Evolutionary conservation across 1,140 invertebrate genomes (phyloP), one percentile per base, ranked within the genome.

Genomic region (Agraylea sexmaculata): DNA sequence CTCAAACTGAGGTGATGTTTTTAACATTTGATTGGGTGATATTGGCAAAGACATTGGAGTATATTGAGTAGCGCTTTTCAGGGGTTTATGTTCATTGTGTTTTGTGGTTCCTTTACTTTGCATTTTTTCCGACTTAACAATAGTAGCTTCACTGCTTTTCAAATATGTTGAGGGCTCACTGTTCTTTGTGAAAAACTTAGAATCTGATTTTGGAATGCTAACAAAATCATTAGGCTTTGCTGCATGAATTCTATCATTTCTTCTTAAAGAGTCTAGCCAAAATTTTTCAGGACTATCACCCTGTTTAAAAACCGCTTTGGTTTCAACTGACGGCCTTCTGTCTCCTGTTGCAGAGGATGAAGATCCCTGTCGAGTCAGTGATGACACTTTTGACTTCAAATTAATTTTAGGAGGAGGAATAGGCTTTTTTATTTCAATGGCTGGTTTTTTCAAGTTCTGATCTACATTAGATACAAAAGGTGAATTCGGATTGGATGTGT

Each of bases 41-140:
- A 39, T 53, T 8, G 67, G 68, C 47, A 71, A 56, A 18, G 65
- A 64, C 66, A 75, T 70, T 23, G 55, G 60, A 10, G 58, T 64
- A 43, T 77, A 77, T 34, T 74, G 70, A 1, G 70, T 69, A 23
- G 71, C 71, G 28, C 70, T 67, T 49, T 77, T 78, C n/a, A 78
- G 40, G 18, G 42, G 43, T 29, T 51, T 53, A 20, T 50, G 47
- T 7, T 49, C 45, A 19, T 36, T 37, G 21, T 37, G 10, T 30
- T 44, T 39, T 3, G 44, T 25, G 13, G 27, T n/a, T 1, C 16
- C 19, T 33, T 51, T 51, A 31, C 40, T 47, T 32, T 51, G 42
- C 15, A 51, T 10, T 23, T 51, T 47, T 10, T 51, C 49, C 15
- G 49, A 47, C 27, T 47, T 51, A 8, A 51, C 49, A 23, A 51